Conservation (phyloP, 2,797 vertebrate genomes). For the Rhinogobio ventralis region DNA sequence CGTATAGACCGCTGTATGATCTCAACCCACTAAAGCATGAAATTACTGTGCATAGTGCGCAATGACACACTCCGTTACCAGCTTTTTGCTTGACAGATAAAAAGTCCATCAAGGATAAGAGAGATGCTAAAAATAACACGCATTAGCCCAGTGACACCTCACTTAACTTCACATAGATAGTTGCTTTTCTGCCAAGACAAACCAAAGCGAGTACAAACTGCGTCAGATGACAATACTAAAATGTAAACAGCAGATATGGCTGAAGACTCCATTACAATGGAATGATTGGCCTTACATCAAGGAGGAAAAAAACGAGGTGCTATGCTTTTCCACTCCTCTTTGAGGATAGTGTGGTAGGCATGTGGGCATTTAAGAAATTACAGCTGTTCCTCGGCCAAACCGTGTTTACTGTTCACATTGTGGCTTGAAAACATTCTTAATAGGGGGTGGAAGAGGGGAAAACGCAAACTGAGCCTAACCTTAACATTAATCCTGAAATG, state of each 20-base stretch:
- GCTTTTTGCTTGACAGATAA: slow-evolving; percentile 19
- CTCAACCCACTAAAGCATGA: slow-evolving; percentile 47
- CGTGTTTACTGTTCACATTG: slow-evolving; percentile 49
- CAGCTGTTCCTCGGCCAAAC: slow-evolving; percentile 50
- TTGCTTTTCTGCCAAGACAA: slow-evolving; percentile 29
- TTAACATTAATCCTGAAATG: slow-evolving; percentile 56
- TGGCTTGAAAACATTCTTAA: slow-evolving; percentile 49
- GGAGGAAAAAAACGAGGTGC: slow-evolving; percentile 24
- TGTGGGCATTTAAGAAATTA: slow-evolving; percentile 56
- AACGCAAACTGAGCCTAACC: slow-evolving; percentile 49
- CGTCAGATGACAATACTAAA: slow-evolving; percentile 32
- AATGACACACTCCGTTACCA: slow-evolving; percentile 15
- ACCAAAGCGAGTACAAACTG: neutral
- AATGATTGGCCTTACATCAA: slow-evolving; percentile 19
- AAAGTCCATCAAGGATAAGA: slow-evolving; percentile 41
- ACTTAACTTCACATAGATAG: slow-evolving; percentile 33
- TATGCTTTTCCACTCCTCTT: slow-evolving; percentile 46
- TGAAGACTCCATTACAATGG: slow-evolving; percentile 15
- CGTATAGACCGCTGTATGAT: slow-evolving; percentile 19
- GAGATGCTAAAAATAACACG: slow-evolving; percentile 45
- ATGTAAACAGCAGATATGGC: slow-evolving; percentile 29
- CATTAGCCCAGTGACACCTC: slow-evolving; percentile 33
- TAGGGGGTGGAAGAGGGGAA: slow-evolving; percentile 37
- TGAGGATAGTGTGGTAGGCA: slow-evolving; percentile 46
- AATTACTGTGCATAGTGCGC: slow-evolving; percentile 37